Evolutionary conservation across 1,140 invertebrate species (phyloP).

Genomic region (Steinernema khuongi): DNA sequence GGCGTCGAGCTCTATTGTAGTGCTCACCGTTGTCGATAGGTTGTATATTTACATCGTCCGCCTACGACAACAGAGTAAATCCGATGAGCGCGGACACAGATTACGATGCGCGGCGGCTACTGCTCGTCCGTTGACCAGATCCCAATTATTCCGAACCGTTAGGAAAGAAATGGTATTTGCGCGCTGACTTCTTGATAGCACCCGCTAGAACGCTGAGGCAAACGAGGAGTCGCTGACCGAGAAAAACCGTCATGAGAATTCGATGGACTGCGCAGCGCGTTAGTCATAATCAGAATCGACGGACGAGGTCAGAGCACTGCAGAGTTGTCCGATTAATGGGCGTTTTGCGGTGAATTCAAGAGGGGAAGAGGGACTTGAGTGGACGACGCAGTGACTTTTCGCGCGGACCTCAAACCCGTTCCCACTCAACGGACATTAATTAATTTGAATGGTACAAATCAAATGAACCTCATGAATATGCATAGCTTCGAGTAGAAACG

Average conservation of each 20-base stretch:
- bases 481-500: neutral
- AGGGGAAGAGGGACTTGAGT: neutral
- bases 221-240: conserved; percentile 9
- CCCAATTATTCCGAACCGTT: conserved; percentile 9
- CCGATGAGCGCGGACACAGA: neutral
- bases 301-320: neutral
- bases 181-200: neutral
- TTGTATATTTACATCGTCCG: too few species aligned
- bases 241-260: conserved; percentile 8
- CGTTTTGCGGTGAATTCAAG: conserved; percentile 13
- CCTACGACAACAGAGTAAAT: conserved; percentile 8
- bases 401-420: neutral
- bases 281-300: conserved; percentile 15
- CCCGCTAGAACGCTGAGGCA: neutral
- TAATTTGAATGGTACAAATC: neutral
- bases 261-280: neutral
- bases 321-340: conserved; percentile 3
- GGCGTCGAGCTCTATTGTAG: too few species aligned
- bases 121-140: neutral
- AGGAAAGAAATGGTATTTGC: conserved; percentile 7
- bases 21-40: too few species aligned
- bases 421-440: neutral
- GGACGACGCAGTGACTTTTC: neutral
- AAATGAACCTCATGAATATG: neutral
- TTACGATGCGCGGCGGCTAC: neutral